A percentile compares a stretch with the other conserved stretches of the same genome.
phyloP scores from a whole-genome alignment of 35 echinoderm and acorn worm species.

The Apostichopus californicus region DNA sequence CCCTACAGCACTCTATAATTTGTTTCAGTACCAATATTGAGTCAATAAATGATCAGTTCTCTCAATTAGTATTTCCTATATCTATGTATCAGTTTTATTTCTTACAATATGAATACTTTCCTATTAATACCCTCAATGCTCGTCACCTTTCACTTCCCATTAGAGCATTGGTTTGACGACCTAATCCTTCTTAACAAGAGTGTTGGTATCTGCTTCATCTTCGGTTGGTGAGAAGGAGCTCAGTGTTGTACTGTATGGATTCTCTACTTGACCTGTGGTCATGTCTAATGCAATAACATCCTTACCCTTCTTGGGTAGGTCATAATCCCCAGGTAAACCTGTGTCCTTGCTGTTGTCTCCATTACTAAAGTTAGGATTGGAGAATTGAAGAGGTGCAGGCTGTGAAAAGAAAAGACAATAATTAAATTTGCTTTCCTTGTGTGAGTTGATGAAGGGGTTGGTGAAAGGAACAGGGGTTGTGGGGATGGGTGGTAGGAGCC shows the following conservation, averaged over 20 bases:
- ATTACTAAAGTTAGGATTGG: neutral
- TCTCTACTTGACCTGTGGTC: neutral
- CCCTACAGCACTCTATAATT: no score
- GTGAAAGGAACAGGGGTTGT: no score
- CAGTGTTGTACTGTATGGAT: neutral
- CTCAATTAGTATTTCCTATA: no score
- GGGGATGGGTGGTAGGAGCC: no score
- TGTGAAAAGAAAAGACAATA: neutral
- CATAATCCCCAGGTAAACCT: neutral
- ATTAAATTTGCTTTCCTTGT: neutral
- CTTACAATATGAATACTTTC: no score
- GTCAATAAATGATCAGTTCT: no score
- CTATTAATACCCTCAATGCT: no score
- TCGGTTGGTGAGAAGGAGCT: conserved; percentile 4
- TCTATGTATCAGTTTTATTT: no score
- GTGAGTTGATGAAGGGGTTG: no score
- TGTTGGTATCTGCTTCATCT: conserved; percentile 16
- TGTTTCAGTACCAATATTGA: no score
- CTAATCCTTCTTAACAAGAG: neutral
- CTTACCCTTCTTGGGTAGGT: neutral
- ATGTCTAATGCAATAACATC: conserved; percentile 1
- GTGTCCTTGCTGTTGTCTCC: neutral
- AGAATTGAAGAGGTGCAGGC: neutral
- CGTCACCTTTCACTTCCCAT: neutral
- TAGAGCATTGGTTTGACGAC: no score